Base-by-base conservation (phyloP, 2,888 invertebrate species). In the Philonicus albiceps region DNA sequence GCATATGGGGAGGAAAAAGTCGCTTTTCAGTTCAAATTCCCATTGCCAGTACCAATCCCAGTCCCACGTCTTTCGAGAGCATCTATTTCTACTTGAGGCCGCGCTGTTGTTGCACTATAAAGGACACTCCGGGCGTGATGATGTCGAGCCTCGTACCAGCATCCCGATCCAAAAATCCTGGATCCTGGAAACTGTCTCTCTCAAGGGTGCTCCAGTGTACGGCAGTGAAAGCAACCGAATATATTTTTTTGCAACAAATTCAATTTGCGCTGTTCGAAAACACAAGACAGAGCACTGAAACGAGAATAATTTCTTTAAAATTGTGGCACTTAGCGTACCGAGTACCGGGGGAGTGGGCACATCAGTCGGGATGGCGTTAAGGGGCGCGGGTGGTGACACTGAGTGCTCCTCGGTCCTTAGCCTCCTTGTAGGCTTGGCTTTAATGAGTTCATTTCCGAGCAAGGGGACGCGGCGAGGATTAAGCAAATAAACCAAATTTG, bases 401-500 rank as follows among this genome's bases (percentile, higher is more conserved):
- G 81, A 13, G 19, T 64, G 55, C 37, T 55, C 16, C 22, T 55
- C 27, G 27, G 78, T 40, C 78, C 40, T 43, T 83, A 19, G 55
- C 64, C 34, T 43, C n/a, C 53, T 34, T 83, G 80, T 64, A 27
- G 64, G 27, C 53, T 11, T 64, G 64, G 43, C 81, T 83, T 83
- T 83, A 83, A 83, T 83, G 81, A 83, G 81, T 83, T 83, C 81
- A 64, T 31, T 19, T 34, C 34, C 40, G 40, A 3, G 16, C 22
- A 64, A 37, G 27, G 22, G 55, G 30, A 34, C 40, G 37, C 31
- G 64, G 34, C 16, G 37, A 27, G 81, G 81, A 64, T 83, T 64
- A 83, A 83, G 81, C 80, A 83, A 55, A 83, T 83, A 83, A 83
- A 83, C 81, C 81, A 83, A 83, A 83, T 83, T 83, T 83, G 64